Evolutionary conservation across 2,113 vertebrate genomes (phyloP).

Genomic region (Megaceryle torquata): DNA sequence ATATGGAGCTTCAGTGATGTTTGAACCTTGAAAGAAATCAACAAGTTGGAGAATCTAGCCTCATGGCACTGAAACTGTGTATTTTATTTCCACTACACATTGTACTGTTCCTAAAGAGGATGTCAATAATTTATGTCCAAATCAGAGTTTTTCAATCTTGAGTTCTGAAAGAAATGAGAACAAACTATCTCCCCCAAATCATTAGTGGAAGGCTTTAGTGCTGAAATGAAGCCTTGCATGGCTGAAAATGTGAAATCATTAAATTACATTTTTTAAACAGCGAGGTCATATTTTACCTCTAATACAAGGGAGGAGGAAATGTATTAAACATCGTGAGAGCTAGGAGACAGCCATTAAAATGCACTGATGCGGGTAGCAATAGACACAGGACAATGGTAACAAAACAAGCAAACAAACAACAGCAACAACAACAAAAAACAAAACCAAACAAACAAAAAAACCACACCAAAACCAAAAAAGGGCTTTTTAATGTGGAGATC

Average conservation of each 20-base stretch:
- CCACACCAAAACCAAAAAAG: background rate
- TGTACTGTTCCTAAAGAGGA: background rate
- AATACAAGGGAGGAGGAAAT: background rate
- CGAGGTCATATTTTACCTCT: conserved; percentile 37
- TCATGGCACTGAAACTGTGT: background rate
- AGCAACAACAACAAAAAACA: too few species aligned
- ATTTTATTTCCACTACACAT: background rate
- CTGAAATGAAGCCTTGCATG: background rate
- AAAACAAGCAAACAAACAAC: background rate
- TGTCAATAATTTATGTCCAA: conserved; percentile 42
- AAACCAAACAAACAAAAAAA: too few species aligned
- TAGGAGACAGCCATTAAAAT: conserved; percentile 13
- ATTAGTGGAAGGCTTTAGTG: conserved; percentile 21
- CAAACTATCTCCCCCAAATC: conserved; percentile 28
- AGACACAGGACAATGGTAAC: background rate
- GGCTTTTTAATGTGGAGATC: background rate
- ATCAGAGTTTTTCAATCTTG: background rate
- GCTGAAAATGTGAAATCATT: conserved; percentile 47
- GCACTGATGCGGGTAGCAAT: background rate
- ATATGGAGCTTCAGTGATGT: background rate
- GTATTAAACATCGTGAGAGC: conserved; percentile 17
- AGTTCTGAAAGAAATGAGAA: conserved; percentile 20
- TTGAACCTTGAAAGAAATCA: background rate
- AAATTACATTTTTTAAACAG: conserved; percentile 50
- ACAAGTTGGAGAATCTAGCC: background rate